phyloP scores from a whole-genome alignment of 2,888 invertebrate species.

The Homarus gammarus region DNA sequence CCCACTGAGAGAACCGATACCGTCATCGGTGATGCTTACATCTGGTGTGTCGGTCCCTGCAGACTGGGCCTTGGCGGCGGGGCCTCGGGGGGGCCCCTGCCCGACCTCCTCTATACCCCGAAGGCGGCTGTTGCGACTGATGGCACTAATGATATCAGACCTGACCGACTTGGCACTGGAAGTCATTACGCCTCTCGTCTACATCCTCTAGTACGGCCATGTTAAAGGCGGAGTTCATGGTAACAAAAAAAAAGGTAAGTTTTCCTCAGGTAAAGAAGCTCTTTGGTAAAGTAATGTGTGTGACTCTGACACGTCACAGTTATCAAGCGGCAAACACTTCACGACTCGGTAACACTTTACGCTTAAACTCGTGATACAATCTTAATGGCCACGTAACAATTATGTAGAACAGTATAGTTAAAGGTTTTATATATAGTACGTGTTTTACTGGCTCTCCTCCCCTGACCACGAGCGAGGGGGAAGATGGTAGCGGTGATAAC shows the following conservation, averaged over 20 bases:
- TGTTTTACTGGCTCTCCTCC: not conserved
- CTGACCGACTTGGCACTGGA: constrained; percentile 52
- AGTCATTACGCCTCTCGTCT: constrained; percentile 30
- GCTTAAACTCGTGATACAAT: not conserved
- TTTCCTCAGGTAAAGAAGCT: not conserved
- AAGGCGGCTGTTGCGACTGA: constrained; percentile 33
- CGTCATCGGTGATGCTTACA: not conserved
- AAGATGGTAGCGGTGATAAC: not conserved
- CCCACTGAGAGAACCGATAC: not conserved
- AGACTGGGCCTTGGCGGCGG: not conserved
- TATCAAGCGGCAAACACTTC: not conserved
- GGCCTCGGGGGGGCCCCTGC: not conserved
- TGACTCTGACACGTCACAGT: not conserved
- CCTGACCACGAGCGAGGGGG: not conserved
- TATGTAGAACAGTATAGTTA: not conserved
- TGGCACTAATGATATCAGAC: constrained; percentile 58
- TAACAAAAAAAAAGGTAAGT: not conserved
- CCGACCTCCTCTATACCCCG: not conserved
- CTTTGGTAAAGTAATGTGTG: not conserved
- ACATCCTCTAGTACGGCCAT: constrained; percentile 35
- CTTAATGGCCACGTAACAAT: not conserved
- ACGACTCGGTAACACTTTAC: not conserved
- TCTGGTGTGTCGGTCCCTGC: not conserved
- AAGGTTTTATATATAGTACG: not conserved
- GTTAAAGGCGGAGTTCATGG: not conserved